phyloP scores from a whole-genome alignment of 2,888 invertebrate species.

The Stenchaetothrips biformis region DNA sequence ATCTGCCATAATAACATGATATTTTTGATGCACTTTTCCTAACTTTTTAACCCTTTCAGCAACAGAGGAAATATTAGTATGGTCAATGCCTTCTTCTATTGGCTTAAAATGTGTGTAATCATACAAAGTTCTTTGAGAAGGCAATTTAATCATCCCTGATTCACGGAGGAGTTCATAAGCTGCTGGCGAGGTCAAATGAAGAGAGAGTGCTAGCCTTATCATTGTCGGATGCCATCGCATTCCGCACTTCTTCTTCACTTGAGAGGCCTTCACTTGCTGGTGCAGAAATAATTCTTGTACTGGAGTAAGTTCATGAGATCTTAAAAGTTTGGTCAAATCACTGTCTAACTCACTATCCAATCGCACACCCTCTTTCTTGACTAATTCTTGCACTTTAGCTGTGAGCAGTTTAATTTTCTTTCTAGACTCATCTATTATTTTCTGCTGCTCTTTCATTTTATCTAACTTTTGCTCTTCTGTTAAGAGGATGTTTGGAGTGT shows the following conservation, averaged over 20 bases:
- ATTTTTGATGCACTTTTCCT: not conserved
- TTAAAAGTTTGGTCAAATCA: not conserved
- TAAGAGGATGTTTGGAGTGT: not conserved
- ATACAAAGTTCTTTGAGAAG: not conserved
- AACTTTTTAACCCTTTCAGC: not conserved
- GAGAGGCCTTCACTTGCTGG: not conserved
- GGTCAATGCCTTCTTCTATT: not conserved
- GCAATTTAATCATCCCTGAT: not conserved
- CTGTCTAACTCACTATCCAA: not conserved
- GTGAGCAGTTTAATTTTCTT: not conserved
- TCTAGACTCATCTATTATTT: not conserved
- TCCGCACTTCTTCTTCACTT: not conserved
- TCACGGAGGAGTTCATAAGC: not conserved
- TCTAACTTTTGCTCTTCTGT: not conserved
- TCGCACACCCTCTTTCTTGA: not conserved
- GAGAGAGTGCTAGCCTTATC: not conserved
- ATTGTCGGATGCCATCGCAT: slow-evolving; percentile 4
- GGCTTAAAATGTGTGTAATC: not conserved
- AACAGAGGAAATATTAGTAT: not conserved
- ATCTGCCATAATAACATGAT: slow-evolving; percentile 4
- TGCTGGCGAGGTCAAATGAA: not conserved
- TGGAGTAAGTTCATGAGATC: not conserved
- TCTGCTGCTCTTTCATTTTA: not conserved
- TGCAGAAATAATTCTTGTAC: not conserved
- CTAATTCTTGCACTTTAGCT: not conserved